A percentile compares a stretch with the other conserved stretches of the same genome.
These are phyloP conservation scores for Podilymbus podiceps DNA, from an alignment of 2,113 vertebrate species.

Conservation along the genomic window DNA sequence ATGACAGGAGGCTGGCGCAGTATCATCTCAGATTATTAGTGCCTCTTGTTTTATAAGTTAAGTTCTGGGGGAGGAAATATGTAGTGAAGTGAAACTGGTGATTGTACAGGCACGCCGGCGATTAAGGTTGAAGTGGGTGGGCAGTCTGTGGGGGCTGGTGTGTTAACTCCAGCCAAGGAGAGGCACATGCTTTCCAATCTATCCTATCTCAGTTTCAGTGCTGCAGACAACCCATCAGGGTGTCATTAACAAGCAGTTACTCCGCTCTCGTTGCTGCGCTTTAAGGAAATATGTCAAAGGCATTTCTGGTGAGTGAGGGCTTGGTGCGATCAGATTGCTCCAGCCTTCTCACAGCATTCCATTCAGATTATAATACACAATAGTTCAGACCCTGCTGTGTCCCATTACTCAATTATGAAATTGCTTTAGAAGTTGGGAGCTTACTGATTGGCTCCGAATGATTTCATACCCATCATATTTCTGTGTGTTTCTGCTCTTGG, in stretches of 20 bases:
- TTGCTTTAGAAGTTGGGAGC: slow-evolving; percentile 68
- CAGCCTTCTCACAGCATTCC: slow-evolving; percentile 69
- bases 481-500: slow-evolving; percentile 58
- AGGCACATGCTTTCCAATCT: slow-evolving; percentile 58
- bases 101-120: slow-evolving; percentile 45
- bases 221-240: slow-evolving; percentile 59
- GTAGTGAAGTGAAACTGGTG: slow-evolving; percentile 50
- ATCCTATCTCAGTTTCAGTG: slow-evolving; percentile 54
- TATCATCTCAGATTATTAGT: background rate
- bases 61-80: slow-evolving; percentile 43
- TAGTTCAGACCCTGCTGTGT: slow-evolving; percentile 72
- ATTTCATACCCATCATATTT: slow-evolving; percentile 70
- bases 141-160: slow-evolving; percentile 62
- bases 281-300: slow-evolving; percentile 62
- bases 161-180: slow-evolving; percentile 64
- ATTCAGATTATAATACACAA: slow-evolving; percentile 72
- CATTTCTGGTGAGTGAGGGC: slow-evolving; percentile 59
- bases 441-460: slow-evolving; percentile 66
- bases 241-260: slow-evolving; percentile 63
- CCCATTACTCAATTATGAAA: slow-evolving; percentile 74
- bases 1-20: slow-evolving; percentile 14
- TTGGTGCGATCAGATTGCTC: slow-evolving; percentile 62
- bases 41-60: slow-evolving; percentile 36
- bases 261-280: background rate
- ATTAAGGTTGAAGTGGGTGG: slow-evolving; percentile 54